A percentile compares a stretch with the other conserved stretches of the same genome.
phyloP scores from a whole-genome alignment of 1,140 invertebrate species.

The Danaus plexippus region DNA sequence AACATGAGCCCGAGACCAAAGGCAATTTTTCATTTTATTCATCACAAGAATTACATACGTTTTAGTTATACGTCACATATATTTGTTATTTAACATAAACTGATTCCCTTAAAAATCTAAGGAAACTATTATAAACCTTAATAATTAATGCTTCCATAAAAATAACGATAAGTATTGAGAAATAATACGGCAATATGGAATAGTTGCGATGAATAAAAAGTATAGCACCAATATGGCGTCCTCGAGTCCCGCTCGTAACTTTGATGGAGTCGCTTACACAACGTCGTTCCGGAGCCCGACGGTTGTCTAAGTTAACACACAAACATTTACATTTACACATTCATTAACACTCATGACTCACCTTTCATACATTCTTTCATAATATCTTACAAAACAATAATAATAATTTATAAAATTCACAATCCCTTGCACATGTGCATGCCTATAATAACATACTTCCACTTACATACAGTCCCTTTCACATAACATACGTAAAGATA shows the following conservation, averaged over 20 bases:
- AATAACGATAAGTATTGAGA: too few relatives aligned
- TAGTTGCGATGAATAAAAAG: conserved; percentile 53
- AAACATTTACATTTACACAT: conserved; percentile 52
- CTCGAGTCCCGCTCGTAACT: conserved; percentile 51
- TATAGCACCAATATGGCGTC: conserved; percentile 65
- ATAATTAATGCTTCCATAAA: neutral
- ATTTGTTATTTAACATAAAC: conserved; percentile 9
- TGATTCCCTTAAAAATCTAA: neutral
- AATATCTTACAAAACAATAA: conserved; percentile 60
- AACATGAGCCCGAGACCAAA: conserved; percentile 52
- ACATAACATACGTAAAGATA: conserved; percentile 68
- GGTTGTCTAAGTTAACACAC: conserved; percentile 53
- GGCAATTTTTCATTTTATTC: conserved; percentile 48
- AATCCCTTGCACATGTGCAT: conserved; percentile 71
- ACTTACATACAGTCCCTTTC: conserved; percentile 52
- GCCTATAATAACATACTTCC: conserved; percentile 68
- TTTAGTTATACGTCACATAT: conserved; percentile 7
- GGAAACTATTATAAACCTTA: conserved; percentile 2
- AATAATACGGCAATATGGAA: neutral
- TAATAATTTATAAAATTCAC: conserved; percentile 69
- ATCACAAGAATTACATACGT: conserved; percentile 34
- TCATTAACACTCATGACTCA: conserved; percentile 37
- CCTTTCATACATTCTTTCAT: conserved; percentile 43
- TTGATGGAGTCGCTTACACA: conserved; percentile 56
- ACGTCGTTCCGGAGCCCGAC: conserved; percentile 50